Conservation (phyloP, 2,113 vertebrate species). For the Hipposideros armiger region DNA sequence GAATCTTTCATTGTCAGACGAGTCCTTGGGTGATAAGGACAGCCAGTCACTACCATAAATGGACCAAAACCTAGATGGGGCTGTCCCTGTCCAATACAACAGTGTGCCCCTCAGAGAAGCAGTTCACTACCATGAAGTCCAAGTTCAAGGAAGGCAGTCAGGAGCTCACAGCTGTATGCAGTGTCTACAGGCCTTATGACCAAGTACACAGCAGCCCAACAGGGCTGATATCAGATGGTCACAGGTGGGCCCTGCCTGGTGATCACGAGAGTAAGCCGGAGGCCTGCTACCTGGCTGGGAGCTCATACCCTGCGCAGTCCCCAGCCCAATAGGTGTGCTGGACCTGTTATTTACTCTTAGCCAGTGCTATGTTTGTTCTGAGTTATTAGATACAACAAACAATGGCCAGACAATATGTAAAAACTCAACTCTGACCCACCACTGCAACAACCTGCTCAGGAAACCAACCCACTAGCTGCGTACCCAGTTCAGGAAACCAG, state of each 20-base stretch:
- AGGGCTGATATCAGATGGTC: neutral
- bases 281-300: neutral
- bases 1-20: neutral
- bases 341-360: neutral
- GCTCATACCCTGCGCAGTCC: neutral
- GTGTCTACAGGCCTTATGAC: neutral
- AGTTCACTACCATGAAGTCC: neutral
- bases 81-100: neutral
- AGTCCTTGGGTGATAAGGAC: neutral
- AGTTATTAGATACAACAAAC: neutral
- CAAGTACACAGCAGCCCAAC: neutral
- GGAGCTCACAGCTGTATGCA: fast-evolving
- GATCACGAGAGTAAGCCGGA: neutral
- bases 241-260: neutral
- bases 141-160: neutral
- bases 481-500: neutral
- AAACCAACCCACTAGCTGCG: neutral
- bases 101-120: neutral
- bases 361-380: neutral
- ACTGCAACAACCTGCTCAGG: neutral
- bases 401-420: too few relatives aligned
- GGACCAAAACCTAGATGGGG: neutral
- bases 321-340: neutral
- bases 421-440: neutral
- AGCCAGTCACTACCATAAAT: neutral